Base-by-base conservation (phyloP, 2,797 vertebrate genomes). In the Staurois parvus region DNA sequence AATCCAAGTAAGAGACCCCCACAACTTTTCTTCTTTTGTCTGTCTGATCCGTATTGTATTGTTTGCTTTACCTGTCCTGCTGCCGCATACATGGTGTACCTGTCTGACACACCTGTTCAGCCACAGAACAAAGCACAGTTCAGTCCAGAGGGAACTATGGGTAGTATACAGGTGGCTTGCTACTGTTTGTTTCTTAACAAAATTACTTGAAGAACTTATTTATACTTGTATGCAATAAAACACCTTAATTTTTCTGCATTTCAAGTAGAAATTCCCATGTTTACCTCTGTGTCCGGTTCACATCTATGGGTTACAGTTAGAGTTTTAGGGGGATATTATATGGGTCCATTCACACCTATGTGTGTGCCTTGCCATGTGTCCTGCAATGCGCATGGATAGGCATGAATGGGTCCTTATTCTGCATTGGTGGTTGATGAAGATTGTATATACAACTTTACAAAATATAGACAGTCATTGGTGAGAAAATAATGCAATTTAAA, bases 1-100 rank as follows among this genome's bases (percentile, higher is more conserved):
- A 79, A 72, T 76, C 64, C 93, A 94, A 93, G 94, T 95, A 95
- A 90, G 93, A 88, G 52, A 72, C 68, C 77, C 68, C 67, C 30
- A 10, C 26, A 88, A 82, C 28, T 78, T 87, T n/a, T 84, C 2
- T 77, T 21, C 6, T 2, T 37, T 8, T 15, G 15, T 69, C 17
- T n/a, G 21, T 66, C 64, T 66, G 12, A 66, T 59, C 52, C 8
- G 21, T 59, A 59, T 21, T 2, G 7, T n/a, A 42, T 4, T 42
- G 62, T 40, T 28, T 40, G 76, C 13, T 48, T 40, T 72, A 72
- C 79, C 68, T 81, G 78, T 59, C 30, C 37, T 48, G 32, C 8
- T 37, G 73, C 30, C 59, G 45, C 72, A 75, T 42, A 19, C 9
- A 40, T 42, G 3, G 56, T 72, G 24, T 26, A 72, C 24, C n/a